A percentile compares a stretch with the other conserved stretches of the same genome.
phyloP scores from a whole-genome alignment of 2,888 invertebrate genomes.

The Oscheius myriophilus region DNA sequence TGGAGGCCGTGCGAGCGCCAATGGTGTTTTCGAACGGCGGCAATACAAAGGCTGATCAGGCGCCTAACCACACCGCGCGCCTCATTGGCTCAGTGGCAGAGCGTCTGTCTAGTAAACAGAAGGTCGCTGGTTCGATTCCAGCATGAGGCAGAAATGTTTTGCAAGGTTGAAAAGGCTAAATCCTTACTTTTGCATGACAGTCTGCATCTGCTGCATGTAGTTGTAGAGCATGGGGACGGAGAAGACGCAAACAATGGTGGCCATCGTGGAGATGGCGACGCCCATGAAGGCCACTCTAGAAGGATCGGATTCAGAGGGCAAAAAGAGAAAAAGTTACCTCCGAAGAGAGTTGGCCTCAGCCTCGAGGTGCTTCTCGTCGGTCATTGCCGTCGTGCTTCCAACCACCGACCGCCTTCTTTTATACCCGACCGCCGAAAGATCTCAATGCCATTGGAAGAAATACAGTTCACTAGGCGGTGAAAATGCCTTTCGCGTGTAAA shows the following conservation, averaged over 20 bases:
- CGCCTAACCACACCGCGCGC: constrained; percentile 33
- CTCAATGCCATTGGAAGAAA: constrained; percentile 19
- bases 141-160: constrained; percentile 60
- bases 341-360: constrained; percentile 25
- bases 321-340: background rate
- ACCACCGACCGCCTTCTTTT: background rate
- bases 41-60: no score
- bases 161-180: no score
- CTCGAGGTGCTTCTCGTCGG: constrained; percentile 22
- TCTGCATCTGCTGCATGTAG: constrained; percentile 67
- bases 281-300: constrained; percentile 57
- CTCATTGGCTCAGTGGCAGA: constrained; percentile 70
- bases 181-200: constrained; percentile 54
- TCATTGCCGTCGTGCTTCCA: constrained; percentile 3
- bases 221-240: constrained; percentile 66
- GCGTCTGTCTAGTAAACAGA: constrained; percentile 70
- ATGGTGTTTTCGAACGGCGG: no score
- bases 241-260: constrained; percentile 59
- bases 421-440: constrained; percentile 15
- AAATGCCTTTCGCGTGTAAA: no score
- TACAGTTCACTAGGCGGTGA: background rate
- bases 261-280: constrained; percentile 59
- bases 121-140: constrained; percentile 70
- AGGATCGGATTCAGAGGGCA: background rate
- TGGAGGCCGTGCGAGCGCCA: no score